A percentile compares a stretch with the other conserved stretches of the same genome.
Evolutionary conservation across 1,140 invertebrate species (phyloP).

Genomic region (Cydia splendana): DNA sequence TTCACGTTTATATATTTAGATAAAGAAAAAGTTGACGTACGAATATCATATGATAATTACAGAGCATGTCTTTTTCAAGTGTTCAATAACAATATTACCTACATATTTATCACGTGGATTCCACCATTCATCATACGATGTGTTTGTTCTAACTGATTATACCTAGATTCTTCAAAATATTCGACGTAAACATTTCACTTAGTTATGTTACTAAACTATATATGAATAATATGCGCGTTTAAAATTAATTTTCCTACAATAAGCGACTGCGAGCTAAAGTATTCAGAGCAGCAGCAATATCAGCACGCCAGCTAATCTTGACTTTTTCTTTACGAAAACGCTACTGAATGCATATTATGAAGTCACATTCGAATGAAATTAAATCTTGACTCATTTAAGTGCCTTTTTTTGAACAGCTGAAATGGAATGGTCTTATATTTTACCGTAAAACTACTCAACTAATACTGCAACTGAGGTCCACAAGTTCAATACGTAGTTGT

Average conservation of each 20-base stretch:
- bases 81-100: too few relatives aligned
- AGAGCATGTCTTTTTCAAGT: too few relatives aligned
- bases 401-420: not conserved
- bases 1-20: too few relatives aligned
- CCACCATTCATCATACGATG: too few relatives aligned
- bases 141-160: too few relatives aligned
- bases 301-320: conserved; percentile 11
- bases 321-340: not conserved
- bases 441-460: too few relatives aligned
- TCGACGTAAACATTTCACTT: not conserved
- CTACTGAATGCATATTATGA: not conserved
- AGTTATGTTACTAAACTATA: not conserved
- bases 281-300: conserved; percentile 5
- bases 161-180: not conserved
- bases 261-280: not conserved
- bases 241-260: not conserved
- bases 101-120: too few relatives aligned
- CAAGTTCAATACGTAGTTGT: too few relatives aligned
- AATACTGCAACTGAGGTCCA: too few relatives aligned
- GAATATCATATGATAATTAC: too few relatives aligned
- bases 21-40: too few relatives aligned
- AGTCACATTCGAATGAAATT: not conserved
- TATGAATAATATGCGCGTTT: conserved; percentile 7
- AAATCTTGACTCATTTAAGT: not conserved
- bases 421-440: too few relatives aligned